Evolutionary conservation across 92 coral and sea anemone species (phyloP).

Genomic region (Bergia sp.): DNA sequence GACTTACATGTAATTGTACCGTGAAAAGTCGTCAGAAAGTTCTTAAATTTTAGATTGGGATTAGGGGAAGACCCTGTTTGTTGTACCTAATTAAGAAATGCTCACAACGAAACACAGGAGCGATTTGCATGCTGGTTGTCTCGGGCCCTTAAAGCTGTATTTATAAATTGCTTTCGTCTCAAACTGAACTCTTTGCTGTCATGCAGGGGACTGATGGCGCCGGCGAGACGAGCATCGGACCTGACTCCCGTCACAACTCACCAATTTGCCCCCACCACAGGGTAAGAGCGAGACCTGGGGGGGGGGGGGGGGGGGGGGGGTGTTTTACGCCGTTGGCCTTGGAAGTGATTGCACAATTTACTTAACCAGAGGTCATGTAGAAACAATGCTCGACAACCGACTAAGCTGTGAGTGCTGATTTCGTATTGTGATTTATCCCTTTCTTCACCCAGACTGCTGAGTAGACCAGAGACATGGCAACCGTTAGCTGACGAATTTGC

Average conservation of each 20-base stretch:
- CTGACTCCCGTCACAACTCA: constrained; percentile 51
- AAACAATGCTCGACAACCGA: no score
- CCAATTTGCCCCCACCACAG: constrained; percentile 59
- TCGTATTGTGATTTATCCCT: not conserved
- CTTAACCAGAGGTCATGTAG: no score
- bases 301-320: not conserved
- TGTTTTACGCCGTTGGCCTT: not conserved
- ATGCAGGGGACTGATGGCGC: constrained; percentile 83
- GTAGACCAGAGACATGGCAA: constrained; percentile 85
- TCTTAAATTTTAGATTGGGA: no score
- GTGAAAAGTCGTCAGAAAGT: no score
- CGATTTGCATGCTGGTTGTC: no score
- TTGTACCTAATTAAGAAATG: no score
- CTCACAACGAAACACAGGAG: no score
- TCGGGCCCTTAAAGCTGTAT: no score
- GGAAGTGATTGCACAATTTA: not conserved
- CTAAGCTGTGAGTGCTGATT: no score
- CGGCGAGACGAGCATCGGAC: constrained; percentile 85
- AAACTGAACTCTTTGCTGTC: not conserved
- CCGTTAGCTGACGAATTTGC: constrained; percentile 76
- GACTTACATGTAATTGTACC: no score
- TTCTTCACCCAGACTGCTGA: constrained; percentile 64
- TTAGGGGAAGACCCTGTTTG: no score
- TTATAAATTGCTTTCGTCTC: no score
- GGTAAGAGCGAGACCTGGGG: constrained; percentile 49